Conservation (phyloP, 2,113 vertebrate genomes). For the Hippocampus abdominalis region DNA sequence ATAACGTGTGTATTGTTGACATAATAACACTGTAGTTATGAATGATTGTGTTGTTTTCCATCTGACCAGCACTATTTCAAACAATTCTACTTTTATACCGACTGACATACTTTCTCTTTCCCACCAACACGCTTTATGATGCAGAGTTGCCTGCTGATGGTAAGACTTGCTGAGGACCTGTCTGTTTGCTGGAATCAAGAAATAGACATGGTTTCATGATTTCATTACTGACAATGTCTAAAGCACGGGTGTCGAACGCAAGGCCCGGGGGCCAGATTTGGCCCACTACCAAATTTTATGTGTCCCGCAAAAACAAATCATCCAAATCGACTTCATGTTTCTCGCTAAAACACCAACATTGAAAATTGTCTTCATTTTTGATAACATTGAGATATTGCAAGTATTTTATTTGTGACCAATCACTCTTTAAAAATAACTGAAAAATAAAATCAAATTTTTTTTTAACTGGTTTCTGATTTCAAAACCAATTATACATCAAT, state of each 20-base stretch:
- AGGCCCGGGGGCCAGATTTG: too few relatives aligned
- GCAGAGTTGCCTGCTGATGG: constrained; percentile 68
- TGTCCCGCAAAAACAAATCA: too few relatives aligned
- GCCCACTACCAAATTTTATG: too few relatives aligned
- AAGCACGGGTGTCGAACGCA: neutral
- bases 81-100: neutral
- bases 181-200: neutral
- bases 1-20: neutral
- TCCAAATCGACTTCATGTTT: too few relatives aligned
- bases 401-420: too few relatives aligned
- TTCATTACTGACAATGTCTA: constrained; percentile 20
- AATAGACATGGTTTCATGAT: constrained; percentile 26
- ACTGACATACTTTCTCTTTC: constrained; percentile 45
- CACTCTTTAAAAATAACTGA: too few relatives aligned
- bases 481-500: too few relatives aligned
- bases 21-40: neutral
- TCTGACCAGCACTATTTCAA: neutral
- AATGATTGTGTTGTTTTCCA: constrained; percentile 34
- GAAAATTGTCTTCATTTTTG: too few relatives aligned
- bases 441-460: too few relatives aligned
- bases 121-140: constrained; percentile 5
- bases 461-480: too few relatives aligned
- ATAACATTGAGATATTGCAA: too few relatives aligned
- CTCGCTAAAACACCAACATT: too few relatives aligned
- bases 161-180: constrained; percentile 49